A percentile compares a stretch with the other conserved stretches of the same genome.
phyloP scores from a whole-genome alignment of 1,140 invertebrate genomes.

The Drosophila parabipectinata region DNA sequence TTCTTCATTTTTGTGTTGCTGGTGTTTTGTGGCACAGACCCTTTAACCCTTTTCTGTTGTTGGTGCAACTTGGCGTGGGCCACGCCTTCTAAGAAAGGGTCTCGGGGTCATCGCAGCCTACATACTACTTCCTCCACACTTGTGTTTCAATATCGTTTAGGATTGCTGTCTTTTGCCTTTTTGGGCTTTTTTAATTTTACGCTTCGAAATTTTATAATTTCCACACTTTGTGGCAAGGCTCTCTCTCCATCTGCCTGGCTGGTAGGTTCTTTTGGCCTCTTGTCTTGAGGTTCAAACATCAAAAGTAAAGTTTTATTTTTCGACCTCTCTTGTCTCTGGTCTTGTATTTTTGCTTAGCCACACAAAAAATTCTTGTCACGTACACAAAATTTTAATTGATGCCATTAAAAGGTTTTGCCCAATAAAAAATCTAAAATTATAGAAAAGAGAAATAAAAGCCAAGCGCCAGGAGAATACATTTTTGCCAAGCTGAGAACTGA shows the following conservation, averaged over 20 bases:
- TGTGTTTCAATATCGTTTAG: constrained; percentile 40
- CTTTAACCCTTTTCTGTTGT: constrained; percentile 51
- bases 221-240: constrained; percentile 50
- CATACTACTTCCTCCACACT: constrained; percentile 45
- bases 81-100: constrained; percentile 49
- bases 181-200: constrained; percentile 73
- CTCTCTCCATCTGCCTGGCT: constrained; percentile 1
- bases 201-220: constrained; percentile 75
- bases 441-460: constrained; percentile 6
- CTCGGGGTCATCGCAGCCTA: constrained; percentile 42
- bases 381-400: constrained; percentile 81
- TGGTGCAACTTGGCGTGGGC: constrained; percentile 54
- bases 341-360: constrained; percentile 40
- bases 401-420: constrained; percentile 64
- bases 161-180: constrained; percentile 33
- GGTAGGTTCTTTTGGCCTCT: constrained; percentile 33
- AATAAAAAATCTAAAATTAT: constrained; percentile 2
- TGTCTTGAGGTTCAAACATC: constrained; percentile 54
- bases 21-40: constrained; percentile 7
- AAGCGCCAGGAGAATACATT: constrained; percentile 35
- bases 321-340: constrained; percentile 3
- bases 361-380: constrained; percentile 74
- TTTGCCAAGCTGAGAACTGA: not conserved
- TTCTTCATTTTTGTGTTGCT: not conserved
- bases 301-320: constrained; percentile 55